Percentiles rank a stretch among this genome's conserved stretches.
Conservation (phyloP, 2,888 invertebrate species). For the Tenthredo notha region DNA sequence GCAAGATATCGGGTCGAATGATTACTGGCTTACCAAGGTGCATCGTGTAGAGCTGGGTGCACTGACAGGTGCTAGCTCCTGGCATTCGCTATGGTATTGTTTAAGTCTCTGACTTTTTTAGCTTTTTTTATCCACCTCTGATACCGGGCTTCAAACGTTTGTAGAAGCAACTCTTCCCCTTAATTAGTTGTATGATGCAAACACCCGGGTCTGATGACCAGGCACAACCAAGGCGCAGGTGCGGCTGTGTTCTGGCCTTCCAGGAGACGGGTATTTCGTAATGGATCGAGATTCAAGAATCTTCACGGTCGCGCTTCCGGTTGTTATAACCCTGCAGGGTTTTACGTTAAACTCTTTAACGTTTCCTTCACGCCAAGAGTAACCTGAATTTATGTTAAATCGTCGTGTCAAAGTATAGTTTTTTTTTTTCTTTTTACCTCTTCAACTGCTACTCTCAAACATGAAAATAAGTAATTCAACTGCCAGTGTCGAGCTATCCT, state of each 20-base stretch:
- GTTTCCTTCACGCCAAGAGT: neutral
- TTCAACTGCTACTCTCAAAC: neutral
- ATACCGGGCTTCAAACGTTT: slow-evolving; percentile 44
- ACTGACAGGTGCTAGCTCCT: slow-evolving; percentile 52
- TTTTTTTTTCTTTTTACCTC: neutral
- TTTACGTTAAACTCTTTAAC: neutral
- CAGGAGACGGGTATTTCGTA: slow-evolving; percentile 45
- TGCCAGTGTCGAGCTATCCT: neutral
- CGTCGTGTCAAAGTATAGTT: slow-evolving; percentile 15
- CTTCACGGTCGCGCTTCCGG: slow-evolving; percentile 46
- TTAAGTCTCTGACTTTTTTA: slow-evolving; percentile 35
- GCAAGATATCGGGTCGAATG: slow-evolving; percentile 31
- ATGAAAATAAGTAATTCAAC: neutral
- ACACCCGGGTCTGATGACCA: slow-evolving; percentile 42
- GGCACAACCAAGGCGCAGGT: slow-evolving; percentile 45
- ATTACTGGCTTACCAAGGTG: slow-evolving; percentile 21
- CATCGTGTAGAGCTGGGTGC: slow-evolving; percentile 16
- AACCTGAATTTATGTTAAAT: slow-evolving; percentile 13
- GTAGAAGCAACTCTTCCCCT: slow-evolving; percentile 51
- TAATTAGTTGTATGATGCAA: slow-evolving; percentile 51
- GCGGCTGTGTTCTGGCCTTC: slow-evolving; percentile 14
- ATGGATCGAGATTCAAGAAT: slow-evolving; percentile 45
- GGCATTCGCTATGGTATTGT: slow-evolving; percentile 48
- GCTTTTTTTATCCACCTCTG: slow-evolving; percentile 28
- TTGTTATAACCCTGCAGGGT: slow-evolving; percentile 28